Base-by-base conservation (phyloP, 2,888 invertebrate genomes). In the Arge pagana region DNA sequence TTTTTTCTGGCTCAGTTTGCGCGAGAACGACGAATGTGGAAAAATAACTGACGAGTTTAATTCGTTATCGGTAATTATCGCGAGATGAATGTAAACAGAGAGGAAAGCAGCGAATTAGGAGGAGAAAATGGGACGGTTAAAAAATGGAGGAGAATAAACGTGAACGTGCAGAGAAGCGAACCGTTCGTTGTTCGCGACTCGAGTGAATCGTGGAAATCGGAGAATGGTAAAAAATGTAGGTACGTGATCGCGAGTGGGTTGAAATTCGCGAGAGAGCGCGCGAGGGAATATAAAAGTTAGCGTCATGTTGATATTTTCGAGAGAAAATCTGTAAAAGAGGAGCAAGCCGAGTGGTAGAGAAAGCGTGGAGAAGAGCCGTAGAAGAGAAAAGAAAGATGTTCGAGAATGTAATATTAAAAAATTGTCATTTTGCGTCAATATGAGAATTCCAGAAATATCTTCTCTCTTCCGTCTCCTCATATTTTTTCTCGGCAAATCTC, bases 371-470 rank as follows among this genome's bases (percentile, higher is more conserved):
- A 7, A 13, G 3, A 37, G 21, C 21, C 23, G 26, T 19, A 16
- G 16, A 42, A 24, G 5, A 8, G 3, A 10, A 43, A 43, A 31
- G 4, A 11, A 18, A 31, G 15, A 15, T 15, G 23, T 16, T 24
- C 4, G 33, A 64, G 76, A 76, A 76, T 76, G 76, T 76, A 73
- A 76, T 76, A 76, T 75, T 70, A 71, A 71, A 73, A 72, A 69
- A 70, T 70, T 73, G 72, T 71, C 71, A 71, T 76, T 71, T 68
- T 70, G 65, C 65, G 70, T 69, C 71, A 71, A 75, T 75, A 76
- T 76, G 73, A 74, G 74, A 76, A 76, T 76, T 76, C 75, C 76
- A 64, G 61, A 64, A 67, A 68, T 72, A 72, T 70, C 68, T 30
- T 53, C 40, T 56, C 53, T 54, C 52, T 56, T 56, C 58, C 56